These are phyloP conservation scores for Chelonus formosanus DNA, from an alignment of 2,888 invertebrate species.

Conservation along the genomic window DNA sequence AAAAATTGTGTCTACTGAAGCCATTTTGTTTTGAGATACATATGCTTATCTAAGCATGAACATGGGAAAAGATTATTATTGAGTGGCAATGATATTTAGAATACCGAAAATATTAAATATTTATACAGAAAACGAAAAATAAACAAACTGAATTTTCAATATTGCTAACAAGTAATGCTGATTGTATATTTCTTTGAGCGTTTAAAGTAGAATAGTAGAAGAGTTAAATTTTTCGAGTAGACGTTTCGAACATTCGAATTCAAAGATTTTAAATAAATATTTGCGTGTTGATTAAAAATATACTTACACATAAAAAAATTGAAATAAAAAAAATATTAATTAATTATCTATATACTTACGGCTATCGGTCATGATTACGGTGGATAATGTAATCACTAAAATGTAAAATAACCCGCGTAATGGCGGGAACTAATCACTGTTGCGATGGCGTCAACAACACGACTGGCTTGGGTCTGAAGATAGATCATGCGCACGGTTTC, in stretches of 20 bases:
- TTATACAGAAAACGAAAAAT: background rate
- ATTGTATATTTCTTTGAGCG: too few species aligned
- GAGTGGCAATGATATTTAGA: slow-evolving; percentile 16
- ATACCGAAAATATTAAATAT: background rate
- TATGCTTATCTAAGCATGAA: slow-evolving; percentile 17
- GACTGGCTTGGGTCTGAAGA: slow-evolving; percentile 1
- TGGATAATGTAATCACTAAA: slow-evolving; percentile 21
- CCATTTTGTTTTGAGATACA: slow-evolving; percentile 13
- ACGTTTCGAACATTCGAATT: too few species aligned
- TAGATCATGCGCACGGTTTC: background rate
- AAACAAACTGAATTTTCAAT: too few species aligned
- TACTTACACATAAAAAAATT: background rate
- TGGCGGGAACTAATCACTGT: slow-evolving; percentile 51
- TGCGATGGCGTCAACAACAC: slow-evolving; percentile 31
- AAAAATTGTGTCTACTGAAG: background rate
- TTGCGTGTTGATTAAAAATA: background rate
- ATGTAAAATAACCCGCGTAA: slow-evolving; percentile 48
- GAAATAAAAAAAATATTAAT: background rate
- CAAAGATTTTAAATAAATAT: background rate
- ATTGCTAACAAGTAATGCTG: too few species aligned
- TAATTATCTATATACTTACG: slow-evolving; percentile 52
- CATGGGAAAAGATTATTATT: slow-evolving; percentile 32
- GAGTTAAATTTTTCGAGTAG: too few species aligned
- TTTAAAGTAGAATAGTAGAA: too few species aligned
- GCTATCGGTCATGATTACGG: slow-evolving; percentile 57